Conservation (phyloP, 2,113 vertebrate species). For the Potamarius usumacintae region DNA sequence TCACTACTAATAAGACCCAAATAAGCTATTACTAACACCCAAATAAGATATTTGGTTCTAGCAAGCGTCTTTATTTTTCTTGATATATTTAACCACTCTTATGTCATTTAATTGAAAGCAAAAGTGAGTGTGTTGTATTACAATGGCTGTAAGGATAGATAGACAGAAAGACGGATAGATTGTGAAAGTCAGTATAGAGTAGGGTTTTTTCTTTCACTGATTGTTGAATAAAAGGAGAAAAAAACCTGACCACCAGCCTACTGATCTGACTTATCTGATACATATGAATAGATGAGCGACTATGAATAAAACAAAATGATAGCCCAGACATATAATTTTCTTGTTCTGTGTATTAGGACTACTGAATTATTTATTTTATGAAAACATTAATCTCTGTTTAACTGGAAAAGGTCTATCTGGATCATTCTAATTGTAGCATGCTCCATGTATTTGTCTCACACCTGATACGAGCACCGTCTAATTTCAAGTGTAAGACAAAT, state of each 20-base stretch:
- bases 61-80: not conserved
- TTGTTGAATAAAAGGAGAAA: not conserved
- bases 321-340: not conserved
- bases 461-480: not conserved
- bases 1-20: not conserved
- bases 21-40: not conserved
- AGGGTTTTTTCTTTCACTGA: not conserved
- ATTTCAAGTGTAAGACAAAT: not conserved
- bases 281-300: too few species aligned
- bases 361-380: not conserved
- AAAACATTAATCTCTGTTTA: not conserved
- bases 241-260: not conserved
- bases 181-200: not conserved
- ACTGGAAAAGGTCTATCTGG: not conserved
- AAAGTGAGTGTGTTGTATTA: not conserved
- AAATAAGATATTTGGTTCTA: not conserved
- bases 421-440: not conserved
- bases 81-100: too few species aligned
- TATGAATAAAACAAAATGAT: not conserved
- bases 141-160: not conserved
- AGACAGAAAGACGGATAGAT: not conserved
- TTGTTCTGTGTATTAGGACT: not conserved
- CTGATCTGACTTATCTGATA: not conserved
- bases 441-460: not conserved
- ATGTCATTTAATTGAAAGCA: too few species aligned